Evolutionary conservation across 2,113 vertebrate genomes (phyloP).

Genomic region (Laterallus jamaicensis): DNA sequence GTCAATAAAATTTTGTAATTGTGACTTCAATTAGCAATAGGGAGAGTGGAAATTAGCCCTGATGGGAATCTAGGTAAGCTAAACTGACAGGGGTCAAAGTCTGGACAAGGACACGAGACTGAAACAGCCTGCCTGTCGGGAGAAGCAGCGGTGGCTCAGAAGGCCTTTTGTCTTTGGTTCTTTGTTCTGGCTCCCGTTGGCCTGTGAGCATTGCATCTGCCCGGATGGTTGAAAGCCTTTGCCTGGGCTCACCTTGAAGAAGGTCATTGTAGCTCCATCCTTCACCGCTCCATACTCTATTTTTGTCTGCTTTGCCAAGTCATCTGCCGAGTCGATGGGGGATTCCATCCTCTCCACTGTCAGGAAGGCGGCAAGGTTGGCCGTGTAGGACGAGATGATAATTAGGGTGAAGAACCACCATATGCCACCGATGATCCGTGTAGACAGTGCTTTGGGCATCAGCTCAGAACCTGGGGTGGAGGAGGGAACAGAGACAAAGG

Average conservation of each 20-base stretch:
- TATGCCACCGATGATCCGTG: conserved; percentile 97
- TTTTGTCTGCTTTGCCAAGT: conserved; percentile 97
- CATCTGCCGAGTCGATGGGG: conserved; percentile 93
- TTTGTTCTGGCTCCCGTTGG: neutral
- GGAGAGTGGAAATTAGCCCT: neutral
- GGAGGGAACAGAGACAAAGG: neutral
- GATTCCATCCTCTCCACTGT: conserved; percentile 98
- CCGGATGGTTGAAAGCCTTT: neutral
- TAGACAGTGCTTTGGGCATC: conserved; percentile 98
- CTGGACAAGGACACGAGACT: neutral
- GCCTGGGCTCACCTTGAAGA: conserved; percentile 90
- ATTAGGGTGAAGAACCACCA: conserved; percentile 99
- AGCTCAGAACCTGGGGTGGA: conserved; percentile 88
- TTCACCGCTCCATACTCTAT: conserved; percentile 97
- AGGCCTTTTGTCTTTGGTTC: neutral
- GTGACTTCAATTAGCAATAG: neutral
- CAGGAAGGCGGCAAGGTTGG: conserved; percentile 96
- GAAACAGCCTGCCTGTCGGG: neutral
- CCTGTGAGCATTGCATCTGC: neutral
- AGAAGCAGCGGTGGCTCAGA: neutral
- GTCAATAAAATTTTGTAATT: neutral
- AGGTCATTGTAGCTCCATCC: conserved; percentile 96
- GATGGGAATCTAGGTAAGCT: neutral
- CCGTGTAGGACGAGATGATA: conserved; percentile 98
- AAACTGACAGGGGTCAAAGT: neutral